These are phyloP conservation scores for Cuculus canorus DNA, from an alignment of 2,797 vertebrate species.

Conservation along the genomic window DNA sequence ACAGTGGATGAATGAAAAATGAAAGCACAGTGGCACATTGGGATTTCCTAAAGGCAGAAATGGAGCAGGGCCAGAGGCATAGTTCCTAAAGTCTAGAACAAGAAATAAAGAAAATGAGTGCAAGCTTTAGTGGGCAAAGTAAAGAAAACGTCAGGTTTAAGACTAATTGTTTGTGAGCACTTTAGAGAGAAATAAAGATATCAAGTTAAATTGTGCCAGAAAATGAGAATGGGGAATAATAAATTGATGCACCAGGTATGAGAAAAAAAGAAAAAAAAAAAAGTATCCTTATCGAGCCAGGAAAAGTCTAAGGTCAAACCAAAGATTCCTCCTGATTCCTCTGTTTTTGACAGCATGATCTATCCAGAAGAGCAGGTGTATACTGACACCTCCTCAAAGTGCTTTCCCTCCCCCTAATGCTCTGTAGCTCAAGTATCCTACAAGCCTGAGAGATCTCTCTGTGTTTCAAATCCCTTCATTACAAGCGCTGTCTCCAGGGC, in stretches of 20 bases:
- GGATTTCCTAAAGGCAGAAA: background rate
- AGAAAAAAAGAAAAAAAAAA: background rate
- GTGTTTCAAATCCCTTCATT: background rate
- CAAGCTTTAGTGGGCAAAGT: background rate
- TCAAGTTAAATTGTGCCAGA: background rate
- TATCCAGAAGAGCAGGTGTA: background rate
- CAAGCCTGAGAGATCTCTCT: background rate
- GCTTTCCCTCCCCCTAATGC: background rate
- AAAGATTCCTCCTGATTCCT: background rate
- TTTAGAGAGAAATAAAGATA: background rate
- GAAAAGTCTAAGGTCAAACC: background rate
- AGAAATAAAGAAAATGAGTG: background rate
- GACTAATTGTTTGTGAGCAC: background rate
- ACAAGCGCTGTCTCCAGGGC: background rate
- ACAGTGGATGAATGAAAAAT: background rate
- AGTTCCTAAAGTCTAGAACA: background rate
- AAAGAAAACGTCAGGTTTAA: background rate
- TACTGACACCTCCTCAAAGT: background rate
- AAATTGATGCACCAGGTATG: background rate
- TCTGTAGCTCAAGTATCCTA: background rate
- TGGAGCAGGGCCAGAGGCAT: background rate
- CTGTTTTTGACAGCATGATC: background rate
- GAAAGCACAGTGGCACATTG: background rate
- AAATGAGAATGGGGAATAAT: background rate
- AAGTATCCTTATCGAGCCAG: background rate